A percentile compares a stretch with the other conserved stretches of the same genome.
Conservation (phyloP, 2,888 invertebrate genomes). For the Apodemia zela region DNA sequence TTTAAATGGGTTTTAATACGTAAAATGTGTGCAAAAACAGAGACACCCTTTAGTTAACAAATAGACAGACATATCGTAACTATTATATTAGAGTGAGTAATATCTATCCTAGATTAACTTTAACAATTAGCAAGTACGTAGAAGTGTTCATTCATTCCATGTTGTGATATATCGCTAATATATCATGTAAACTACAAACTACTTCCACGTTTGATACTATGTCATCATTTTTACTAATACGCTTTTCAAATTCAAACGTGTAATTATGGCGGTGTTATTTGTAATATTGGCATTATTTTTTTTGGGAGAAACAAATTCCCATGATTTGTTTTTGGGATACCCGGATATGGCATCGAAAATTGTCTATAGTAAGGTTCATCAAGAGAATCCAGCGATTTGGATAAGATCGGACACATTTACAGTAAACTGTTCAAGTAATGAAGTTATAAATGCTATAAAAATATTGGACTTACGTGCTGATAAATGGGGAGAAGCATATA, state of each 20-base stretch:
- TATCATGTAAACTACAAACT: not conserved
- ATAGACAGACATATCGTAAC: constrained; percentile 8
- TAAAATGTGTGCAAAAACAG: too few species aligned
- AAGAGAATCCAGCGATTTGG: constrained; percentile 62
- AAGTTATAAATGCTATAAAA: constrained; percentile 60
- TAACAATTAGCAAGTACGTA: constrained; percentile 5
- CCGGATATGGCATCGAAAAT: constrained; percentile 52
- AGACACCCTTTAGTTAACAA: not conserved
- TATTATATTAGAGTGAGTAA: not conserved
- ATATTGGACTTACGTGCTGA: constrained; percentile 54
- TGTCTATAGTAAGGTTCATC: constrained; percentile 59
- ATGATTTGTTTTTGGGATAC: constrained; percentile 48
- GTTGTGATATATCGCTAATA: constrained; percentile 17
- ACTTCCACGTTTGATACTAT: not conserved
- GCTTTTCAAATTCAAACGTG: not conserved
- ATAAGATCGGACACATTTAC: constrained; percentile 50
- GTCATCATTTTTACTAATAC: constrained; percentile 5
- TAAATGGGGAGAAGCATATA: constrained; percentile 54
- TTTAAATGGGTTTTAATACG: too few species aligned
- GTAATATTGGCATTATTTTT: constrained; percentile 22
- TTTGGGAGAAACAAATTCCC: constrained; percentile 19
- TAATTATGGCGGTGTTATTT: constrained; percentile 24
- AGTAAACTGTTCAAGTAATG: constrained; percentile 49
- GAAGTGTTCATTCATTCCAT: constrained; percentile 15
- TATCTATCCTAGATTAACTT: constrained; percentile 15